Conservation (phyloP, 2,888 invertebrate genomes). For the Pheosia tremula region DNA sequence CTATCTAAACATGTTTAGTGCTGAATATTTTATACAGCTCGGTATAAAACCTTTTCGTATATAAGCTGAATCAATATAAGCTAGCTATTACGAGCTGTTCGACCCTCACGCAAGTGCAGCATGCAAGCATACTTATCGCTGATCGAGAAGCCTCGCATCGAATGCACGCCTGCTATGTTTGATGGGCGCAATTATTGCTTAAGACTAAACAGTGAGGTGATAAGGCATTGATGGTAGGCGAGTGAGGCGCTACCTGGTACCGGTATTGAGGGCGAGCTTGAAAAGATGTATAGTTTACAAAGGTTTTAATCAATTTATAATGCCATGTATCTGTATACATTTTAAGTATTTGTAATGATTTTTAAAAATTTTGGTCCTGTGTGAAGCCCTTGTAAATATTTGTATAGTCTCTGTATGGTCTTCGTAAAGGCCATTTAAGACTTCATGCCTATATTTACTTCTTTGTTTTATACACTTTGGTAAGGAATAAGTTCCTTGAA, state of each 20-base stretch:
- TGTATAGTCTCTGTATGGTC: too few relatives aligned
- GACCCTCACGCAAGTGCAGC: slow-evolving; percentile 55
- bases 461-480: too few relatives aligned
- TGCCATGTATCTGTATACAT: too few relatives aligned
- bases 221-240: slow-evolving; percentile 14
- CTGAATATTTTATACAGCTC: slow-evolving; percentile 12
- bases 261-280: background rate
- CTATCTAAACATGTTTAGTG: background rate
- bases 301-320: background rate
- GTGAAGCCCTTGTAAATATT: too few relatives aligned
- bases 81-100: slow-evolving; percentile 31
- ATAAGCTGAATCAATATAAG: slow-evolving; percentile 52
- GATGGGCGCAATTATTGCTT: slow-evolving; percentile 42
- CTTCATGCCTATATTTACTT: too few relatives aligned
- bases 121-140: slow-evolving; percentile 67
- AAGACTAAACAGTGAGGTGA: slow-evolving; percentile 29
- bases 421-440: too few relatives aligned
- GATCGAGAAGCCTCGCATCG: slow-evolving; percentile 53
- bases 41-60: slow-evolving; percentile 29
- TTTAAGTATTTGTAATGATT: too few relatives aligned
- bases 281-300: background rate
- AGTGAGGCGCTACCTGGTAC: slow-evolving; percentile 3
- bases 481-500: too few relatives aligned
- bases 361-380: too few relatives aligned
- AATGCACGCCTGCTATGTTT: slow-evolving; percentile 21